Base-by-base conservation (phyloP, 1,140 invertebrate genomes). In the Hestina assimilis region DNA sequence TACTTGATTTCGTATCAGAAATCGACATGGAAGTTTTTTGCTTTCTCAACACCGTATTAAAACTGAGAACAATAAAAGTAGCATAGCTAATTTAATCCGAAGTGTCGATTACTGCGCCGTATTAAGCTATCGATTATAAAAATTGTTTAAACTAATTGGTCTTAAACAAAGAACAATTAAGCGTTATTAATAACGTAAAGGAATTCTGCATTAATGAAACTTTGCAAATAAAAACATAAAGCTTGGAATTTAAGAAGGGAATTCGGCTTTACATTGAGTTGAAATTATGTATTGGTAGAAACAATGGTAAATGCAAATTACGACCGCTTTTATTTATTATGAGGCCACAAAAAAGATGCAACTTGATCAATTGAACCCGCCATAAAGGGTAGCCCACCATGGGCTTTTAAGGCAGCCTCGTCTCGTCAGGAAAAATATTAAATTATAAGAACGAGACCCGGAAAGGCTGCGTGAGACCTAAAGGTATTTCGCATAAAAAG, bases 241-340 rank as follows among this genome's bases (percentile, higher is more conserved):
- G 33, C 35, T 35, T 59, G 57, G 65, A 65, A 66, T 58, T 57
- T 43, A 61, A 61, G 59, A 40, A 75, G 60, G 69, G 75, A 70
- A 63, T 71, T 70, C 61, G 60, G 71, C 67, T 69, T 66, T 72
- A 72, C 71, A 70, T 75, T 68, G 71, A 69, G 68, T 72, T 65
- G 70, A 75, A 83, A 81, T 83, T 82, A 75, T 69, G 75, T 65
- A 79, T 81, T 53, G 67, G 63, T 35, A 62, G 68, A 73, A 82
- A 83, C 83, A 86, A 86, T 86, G 79, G 79, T 6, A 53, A 72
- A 83, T 79, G 83, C 79, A 81, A 83, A 83, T 86, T 75, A 67
- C 59, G 68, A 63, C 64, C 66, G 69, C 52, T 70, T 77, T 79
- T 77, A 79, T 79, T 82, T 75, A 76, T 76, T 71, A 66, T 66